These are phyloP conservation scores for Glandiceps talaboti DNA, from an alignment of 53 echinoderm and acorn worm species.

Conservation along the genomic window DNA sequence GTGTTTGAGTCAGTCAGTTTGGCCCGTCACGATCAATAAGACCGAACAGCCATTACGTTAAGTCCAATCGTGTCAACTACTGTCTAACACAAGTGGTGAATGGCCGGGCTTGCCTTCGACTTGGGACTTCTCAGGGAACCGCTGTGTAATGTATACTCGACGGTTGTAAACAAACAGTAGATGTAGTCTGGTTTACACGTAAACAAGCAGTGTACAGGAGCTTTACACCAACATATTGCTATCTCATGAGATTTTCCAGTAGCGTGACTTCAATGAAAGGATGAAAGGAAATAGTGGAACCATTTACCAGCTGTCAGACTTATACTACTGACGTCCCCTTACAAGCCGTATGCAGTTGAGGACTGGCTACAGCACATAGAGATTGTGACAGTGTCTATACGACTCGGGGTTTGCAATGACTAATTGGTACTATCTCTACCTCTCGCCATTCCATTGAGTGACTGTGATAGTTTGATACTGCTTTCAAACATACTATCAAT, in stretches of 20 bases:
- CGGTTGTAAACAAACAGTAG: not conserved
- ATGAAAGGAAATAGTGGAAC: not conserved
- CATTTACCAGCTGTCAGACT: not conserved
- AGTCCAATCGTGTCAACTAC: not conserved
- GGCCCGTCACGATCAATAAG: not conserved
- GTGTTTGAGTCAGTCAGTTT: not conserved
- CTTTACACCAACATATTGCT: not conserved
- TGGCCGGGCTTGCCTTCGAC: no score
- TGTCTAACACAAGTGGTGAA: no score
- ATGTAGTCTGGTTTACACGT: not conserved
- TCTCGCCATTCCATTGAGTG: not conserved
- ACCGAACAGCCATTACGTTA: not conserved
- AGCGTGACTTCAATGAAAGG: not conserved
- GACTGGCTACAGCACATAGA: no score
- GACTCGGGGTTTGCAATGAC: not conserved
- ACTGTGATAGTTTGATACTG: not conserved
- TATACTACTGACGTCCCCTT: not conserved
- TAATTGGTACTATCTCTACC: not conserved
- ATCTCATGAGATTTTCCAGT: not conserved
- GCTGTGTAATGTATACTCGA: not conserved
- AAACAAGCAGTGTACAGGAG: not conserved
- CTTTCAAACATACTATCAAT: not conserved
- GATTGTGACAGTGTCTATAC: no score
- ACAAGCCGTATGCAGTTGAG: no score
- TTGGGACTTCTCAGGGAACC: not conserved